Percentiles rank a stretch among this genome's conserved stretches.
Evolutionary conservation across 2,113 vertebrate genomes (phyloP).

Genomic region (Phainopepla nitens): DNA sequence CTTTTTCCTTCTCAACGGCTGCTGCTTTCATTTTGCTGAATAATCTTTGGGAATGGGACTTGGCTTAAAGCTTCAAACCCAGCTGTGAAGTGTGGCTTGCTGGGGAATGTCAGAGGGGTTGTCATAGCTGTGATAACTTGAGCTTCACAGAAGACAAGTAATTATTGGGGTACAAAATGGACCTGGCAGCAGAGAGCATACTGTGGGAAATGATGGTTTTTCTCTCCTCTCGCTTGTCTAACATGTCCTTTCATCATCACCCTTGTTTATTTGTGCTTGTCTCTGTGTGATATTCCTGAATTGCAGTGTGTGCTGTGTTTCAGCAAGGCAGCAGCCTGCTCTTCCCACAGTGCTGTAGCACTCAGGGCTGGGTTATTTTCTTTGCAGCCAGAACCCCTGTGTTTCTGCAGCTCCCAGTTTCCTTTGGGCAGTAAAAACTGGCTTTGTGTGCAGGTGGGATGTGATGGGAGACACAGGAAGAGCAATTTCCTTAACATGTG

Average conservation of each 20-base stretch:
- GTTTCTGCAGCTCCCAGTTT: neutral
- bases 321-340: neutral
- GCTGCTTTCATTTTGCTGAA: conserved; percentile 42
- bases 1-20: neutral
- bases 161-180: neutral
- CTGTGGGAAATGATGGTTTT: neutral
- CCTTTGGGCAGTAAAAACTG: neutral
- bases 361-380: neutral
- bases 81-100: neutral
- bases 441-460: neutral
- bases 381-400: fast-evolving
- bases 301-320: neutral
- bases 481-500: conserved; percentile 74
- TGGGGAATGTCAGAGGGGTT: neutral
- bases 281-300: neutral
- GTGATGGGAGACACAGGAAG: neutral
- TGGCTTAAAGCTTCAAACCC: conserved; percentile 17
- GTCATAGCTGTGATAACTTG: neutral
- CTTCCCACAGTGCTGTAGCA: neutral
- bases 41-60: conserved; percentile 5
- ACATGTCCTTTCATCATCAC: neutral
- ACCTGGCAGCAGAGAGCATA: neutral
- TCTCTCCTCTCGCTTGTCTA: neutral
- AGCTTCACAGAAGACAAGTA: neutral
- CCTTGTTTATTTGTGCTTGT: neutral